These are phyloP conservation scores for Melanchra persicariae DNA, from an alignment of 2,888 invertebrate species.

Conservation along the genomic window DNA sequence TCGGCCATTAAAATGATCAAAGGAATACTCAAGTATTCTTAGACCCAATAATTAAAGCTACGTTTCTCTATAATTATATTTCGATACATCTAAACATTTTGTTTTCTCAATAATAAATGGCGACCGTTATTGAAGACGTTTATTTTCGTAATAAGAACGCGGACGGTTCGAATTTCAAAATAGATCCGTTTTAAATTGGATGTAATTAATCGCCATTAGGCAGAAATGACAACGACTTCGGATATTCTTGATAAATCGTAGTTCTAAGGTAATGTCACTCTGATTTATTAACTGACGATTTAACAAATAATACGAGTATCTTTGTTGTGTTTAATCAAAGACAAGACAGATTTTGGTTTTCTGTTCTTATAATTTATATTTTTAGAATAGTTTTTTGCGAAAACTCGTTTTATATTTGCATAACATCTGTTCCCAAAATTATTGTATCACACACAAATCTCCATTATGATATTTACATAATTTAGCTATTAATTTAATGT, in stretches of 20 bases:
- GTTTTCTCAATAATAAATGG: constrained; percentile 52
- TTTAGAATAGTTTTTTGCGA: background rate
- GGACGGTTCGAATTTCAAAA: constrained; percentile 59
- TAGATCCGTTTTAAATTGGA: constrained; percentile 48
- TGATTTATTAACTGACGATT: constrained; percentile 8
- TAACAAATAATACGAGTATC: background rate
- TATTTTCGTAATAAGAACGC: constrained; percentile 55
- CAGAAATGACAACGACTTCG: constrained; percentile 47
- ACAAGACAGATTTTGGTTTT: background rate
- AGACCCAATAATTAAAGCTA: constrained; percentile 51
- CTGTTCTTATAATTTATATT: background rate
- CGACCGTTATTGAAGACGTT: constrained; percentile 40
- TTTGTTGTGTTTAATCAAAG: constrained; percentile 2
- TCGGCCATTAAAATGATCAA: constrained; percentile 63
- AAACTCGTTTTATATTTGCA: constrained; percentile 19
- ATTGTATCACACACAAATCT: constrained; percentile 23
- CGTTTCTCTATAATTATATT: constrained; percentile 48
- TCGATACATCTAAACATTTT: constrained; percentile 55
- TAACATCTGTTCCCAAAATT: constrained; percentile 27
- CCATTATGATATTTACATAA: constrained; percentile 43
- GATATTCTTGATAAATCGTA: constrained; percentile 46
- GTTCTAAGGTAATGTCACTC: constrained; percentile 14
- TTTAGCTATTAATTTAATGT: constrained; percentile 36
- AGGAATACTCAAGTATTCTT: constrained; percentile 56
- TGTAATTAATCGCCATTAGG: constrained; percentile 52